Evolutionary conservation across 2,113 vertebrate genomes (phyloP).

Genomic region (Scatophagus argus): DNA sequence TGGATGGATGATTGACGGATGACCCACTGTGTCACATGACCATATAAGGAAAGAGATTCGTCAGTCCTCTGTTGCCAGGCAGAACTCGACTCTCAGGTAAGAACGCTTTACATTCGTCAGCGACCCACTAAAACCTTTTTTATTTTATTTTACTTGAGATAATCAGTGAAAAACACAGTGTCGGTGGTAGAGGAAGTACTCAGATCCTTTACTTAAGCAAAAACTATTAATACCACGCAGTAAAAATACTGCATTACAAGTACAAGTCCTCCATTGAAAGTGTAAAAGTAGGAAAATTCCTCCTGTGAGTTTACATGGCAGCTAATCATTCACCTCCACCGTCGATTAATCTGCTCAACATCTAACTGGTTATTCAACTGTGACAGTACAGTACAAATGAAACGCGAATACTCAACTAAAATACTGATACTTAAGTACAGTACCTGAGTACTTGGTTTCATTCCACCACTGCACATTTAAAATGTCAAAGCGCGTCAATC

Average conservation of each 20-base stretch:
- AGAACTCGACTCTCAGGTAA: not conserved
- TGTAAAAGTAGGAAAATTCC: too few relatives aligned
- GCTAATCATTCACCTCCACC: too few relatives aligned
- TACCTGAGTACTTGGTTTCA: not conserved
- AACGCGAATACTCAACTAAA: not conserved
- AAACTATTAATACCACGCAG: not conserved
- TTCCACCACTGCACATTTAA: not conserved
- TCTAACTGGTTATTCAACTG: too few relatives aligned
- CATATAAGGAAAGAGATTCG: slow-evolving; percentile 42
- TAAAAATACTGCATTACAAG: too few relatives aligned
- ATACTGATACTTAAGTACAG: not conserved
- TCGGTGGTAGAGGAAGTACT: not conserved
- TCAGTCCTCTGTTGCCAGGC: not conserved
- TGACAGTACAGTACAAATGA: too few relatives aligned
- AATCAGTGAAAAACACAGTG: slow-evolving; percentile 1
- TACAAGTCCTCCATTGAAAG: not conserved
- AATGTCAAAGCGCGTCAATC: slow-evolving; percentile 15
- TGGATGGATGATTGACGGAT: slow-evolving; percentile 55
- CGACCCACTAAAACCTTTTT: slow-evolving; percentile 38
- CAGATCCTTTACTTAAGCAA: not conserved
- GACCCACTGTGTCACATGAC: slow-evolving; percentile 21
- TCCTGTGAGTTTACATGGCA: too few relatives aligned
- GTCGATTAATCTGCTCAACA: too few relatives aligned
- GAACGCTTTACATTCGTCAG: slow-evolving; percentile 34
- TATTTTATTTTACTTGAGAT: not conserved